phyloP scores from a whole-genome alignment of 2,797 vertebrate genomes.

The Sebastes oblongus region DNA sequence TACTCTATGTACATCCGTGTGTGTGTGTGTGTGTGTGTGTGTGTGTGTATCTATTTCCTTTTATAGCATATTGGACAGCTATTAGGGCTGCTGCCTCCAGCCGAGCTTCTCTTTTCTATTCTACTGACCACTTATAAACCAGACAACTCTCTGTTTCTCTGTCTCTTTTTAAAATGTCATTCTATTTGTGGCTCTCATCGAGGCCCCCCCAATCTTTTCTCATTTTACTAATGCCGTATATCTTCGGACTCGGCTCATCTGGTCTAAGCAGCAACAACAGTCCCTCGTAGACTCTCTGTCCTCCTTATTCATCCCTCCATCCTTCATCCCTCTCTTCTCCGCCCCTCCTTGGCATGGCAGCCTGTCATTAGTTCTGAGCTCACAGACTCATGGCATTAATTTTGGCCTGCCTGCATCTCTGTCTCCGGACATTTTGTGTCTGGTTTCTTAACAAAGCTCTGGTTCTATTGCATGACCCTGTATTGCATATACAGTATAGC shows the following conservation, averaged over 20 bases:
- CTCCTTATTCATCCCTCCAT: conserved; percentile 52
- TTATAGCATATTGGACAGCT: conserved; percentile 51
- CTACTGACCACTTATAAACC: conserved; percentile 35
- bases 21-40: not conserved
- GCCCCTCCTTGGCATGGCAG: conserved; percentile 61
- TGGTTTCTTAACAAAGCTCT: not conserved
- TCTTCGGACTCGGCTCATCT: not conserved
- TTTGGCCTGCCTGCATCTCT: conserved; percentile 45
- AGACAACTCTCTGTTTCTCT: conserved; percentile 30
- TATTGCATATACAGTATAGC: not conserved
- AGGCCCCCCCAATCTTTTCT: not conserved
- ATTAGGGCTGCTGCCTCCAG: conserved; percentile 56
- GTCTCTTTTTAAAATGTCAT: not conserved
- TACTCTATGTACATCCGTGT: not conserved
- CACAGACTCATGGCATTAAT: conserved; percentile 67
- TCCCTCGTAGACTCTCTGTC: conserved; percentile 40
- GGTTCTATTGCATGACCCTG: not conserved
- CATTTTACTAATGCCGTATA: conserved; percentile 34
- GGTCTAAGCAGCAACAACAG: not conserved
- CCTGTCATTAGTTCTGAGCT: conserved; percentile 70
- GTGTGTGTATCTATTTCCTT: conserved; percentile 17
- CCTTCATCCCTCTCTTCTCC: conserved; percentile 45
- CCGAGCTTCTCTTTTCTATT: conserved; percentile 49
- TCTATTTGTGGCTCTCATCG: not conserved
- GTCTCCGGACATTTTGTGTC: conserved; percentile 41